Evolutionary conservation across 1,140 invertebrate species (phyloP).

Genomic region (Pseudomyrmex dendroicus): DNA sequence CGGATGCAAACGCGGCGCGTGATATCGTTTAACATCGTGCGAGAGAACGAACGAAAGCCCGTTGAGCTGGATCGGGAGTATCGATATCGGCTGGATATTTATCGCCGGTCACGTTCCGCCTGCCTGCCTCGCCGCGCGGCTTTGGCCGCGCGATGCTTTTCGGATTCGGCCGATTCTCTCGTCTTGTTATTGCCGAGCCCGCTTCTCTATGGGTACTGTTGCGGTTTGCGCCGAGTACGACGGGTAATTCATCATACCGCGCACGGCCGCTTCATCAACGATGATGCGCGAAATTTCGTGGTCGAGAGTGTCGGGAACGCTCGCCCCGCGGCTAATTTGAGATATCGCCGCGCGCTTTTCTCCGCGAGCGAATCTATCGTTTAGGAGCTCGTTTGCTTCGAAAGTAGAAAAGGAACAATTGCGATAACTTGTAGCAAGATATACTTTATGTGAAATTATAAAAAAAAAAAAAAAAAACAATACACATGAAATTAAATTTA

Average conservation of each 20-base stretch:
- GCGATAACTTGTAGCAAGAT: no score
- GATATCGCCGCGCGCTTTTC: background rate
- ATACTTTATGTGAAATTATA: no score
- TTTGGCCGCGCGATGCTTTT: slow-evolving; percentile 12
- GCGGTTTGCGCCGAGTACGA: slow-evolving; percentile 25
- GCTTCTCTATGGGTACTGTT: background rate
- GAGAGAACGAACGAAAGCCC: slow-evolving; percentile 14
- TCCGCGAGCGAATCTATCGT: background rate
- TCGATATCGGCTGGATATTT: slow-evolving; percentile 56
- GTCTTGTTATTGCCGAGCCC: slow-evolving; percentile 45
- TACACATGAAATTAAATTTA: no score
- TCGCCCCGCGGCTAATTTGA: background rate
- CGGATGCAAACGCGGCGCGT: slow-evolving; percentile 5
- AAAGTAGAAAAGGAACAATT: no score
- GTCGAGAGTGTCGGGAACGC: slow-evolving; percentile 28
- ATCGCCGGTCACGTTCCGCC: slow-evolving; percentile 31
- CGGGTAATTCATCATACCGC: slow-evolving; percentile 50
- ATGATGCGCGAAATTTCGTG: slow-evolving; percentile 52
- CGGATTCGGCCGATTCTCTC: slow-evolving; percentile 2
- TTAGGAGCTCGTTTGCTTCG: background rate
- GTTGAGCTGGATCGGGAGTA: background rate
- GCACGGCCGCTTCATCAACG: slow-evolving; percentile 43
- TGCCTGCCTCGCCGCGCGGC: slow-evolving; percentile 1
- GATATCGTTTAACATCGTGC: background rate
- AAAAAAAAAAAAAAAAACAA: no score